phyloP scores from a whole-genome alignment of 2,113 vertebrate species.

The Dipodomys stephensi region DNA sequence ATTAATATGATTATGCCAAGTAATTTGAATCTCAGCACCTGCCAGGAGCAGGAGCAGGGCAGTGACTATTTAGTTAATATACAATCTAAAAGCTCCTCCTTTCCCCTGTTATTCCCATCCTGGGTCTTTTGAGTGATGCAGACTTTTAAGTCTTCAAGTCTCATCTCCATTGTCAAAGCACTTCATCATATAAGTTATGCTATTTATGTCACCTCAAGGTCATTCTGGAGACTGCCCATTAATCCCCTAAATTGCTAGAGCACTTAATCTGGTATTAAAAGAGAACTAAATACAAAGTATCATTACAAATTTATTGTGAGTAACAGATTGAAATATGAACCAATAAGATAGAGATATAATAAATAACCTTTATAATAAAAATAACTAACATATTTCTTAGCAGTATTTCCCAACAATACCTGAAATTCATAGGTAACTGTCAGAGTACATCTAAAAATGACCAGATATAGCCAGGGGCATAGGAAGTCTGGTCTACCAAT shows the following conservation, averaged over 20 bases:
- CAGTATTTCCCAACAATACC: not conserved
- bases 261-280: slow-evolving; percentile 76
- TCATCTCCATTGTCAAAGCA: slow-evolving; percentile 34
- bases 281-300: slow-evolving; percentile 33
- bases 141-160: not conserved
- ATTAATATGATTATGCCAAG: slow-evolving; percentile 91
- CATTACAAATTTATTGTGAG: not conserved
- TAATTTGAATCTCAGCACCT: slow-evolving; percentile 57
- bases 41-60: not conserved
- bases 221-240: slow-evolving; percentile 47
- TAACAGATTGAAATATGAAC: slow-evolving; percentile 30
- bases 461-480: not conserved
- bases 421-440: not conserved
- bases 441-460: not conserved
- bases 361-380: slow-evolving; percentile 20
- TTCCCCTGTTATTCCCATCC: not conserved
- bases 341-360: not conserved
- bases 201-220: slow-evolving; percentile 48
- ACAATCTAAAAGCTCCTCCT: not conserved
- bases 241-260: slow-evolving; percentile 41
- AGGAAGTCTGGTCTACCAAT: not conserved
- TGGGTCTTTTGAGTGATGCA: not conserved
- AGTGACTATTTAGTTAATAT: not conserved
- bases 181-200: not conserved
- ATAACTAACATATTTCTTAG: slow-evolving; percentile 15